Conservation (phyloP, 2,113 vertebrate species). For the Hydropotes inermis region DNA sequence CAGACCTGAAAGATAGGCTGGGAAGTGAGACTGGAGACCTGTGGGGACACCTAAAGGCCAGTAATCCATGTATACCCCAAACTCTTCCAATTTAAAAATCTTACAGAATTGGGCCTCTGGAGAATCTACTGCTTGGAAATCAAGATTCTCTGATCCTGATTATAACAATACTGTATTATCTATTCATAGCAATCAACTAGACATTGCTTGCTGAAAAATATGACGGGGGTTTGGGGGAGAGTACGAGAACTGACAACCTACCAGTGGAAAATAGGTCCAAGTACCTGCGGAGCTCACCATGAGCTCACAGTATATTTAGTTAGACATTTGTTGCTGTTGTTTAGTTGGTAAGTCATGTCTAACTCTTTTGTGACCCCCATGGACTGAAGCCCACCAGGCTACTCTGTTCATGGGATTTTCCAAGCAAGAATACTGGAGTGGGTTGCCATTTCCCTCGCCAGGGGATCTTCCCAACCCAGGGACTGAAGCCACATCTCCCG, state of each 20-base stretch:
- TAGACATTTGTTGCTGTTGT: not conserved
- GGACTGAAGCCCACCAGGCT: not conserved
- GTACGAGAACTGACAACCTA: not conserved
- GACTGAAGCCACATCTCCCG: not conserved
- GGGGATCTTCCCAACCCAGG: not conserved
- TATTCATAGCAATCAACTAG: not conserved
- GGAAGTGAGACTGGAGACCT: slow-evolving; percentile 12
- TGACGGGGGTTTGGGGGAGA: not conserved
- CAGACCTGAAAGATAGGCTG: slow-evolving; percentile 86
- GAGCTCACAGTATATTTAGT: not conserved
- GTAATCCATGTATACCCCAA: not conserved
- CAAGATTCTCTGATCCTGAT: slow-evolving; percentile 33
- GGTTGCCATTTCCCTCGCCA: not conserved
- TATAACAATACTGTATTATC: not conserved
- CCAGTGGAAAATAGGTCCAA: slow-evolving; percentile 2
- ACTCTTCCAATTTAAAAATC: slow-evolving; percentile 16
- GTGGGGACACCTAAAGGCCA: not conserved
- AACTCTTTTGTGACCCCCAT: not conserved
- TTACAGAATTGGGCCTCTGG: not conserved
- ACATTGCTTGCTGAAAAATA: slow-evolving; percentile 26
- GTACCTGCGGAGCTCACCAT: not conserved
- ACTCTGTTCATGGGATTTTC: not conserved
- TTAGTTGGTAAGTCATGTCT: not conserved
- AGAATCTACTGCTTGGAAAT: not conserved
- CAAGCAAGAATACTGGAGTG: not conserved